Evolutionary conservation across 2,113 vertebrate genomes (phyloP).

Genomic region (Neolamprologus sp.): DNA sequence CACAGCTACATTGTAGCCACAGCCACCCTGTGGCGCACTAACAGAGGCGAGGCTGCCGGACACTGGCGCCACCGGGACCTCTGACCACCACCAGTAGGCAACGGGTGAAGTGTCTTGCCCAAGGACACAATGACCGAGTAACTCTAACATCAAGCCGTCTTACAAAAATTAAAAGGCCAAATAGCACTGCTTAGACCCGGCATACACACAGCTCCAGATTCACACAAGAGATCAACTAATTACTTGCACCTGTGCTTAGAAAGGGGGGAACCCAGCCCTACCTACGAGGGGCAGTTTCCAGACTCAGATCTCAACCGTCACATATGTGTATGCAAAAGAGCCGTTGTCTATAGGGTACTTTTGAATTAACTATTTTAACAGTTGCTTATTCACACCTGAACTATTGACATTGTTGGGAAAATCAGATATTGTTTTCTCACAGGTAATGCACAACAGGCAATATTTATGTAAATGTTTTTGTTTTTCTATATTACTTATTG

Average conservation of each 20-base stretch:
- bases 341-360: neutral
- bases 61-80: neutral
- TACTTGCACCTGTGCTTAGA: neutral
- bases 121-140: accelerated
- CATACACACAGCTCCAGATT: neutral
- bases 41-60: neutral
- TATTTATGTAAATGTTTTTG: neutral
- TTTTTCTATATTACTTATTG: neutral
- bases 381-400: neutral
- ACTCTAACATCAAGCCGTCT: neutral
- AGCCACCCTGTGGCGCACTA: accelerated
- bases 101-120: neutral
- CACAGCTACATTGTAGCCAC: neutral
- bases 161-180: neutral
- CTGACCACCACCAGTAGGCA: neutral
- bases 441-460: neutral
- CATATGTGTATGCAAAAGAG: neutral
- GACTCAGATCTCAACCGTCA: neutral
- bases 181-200: neutral
- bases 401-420: neutral
- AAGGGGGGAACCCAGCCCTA: accelerated
- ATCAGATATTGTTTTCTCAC: neutral
- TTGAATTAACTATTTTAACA: neutral
- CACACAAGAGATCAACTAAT: neutral
- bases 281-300: accelerated